A percentile compares a stretch with the other conserved stretches of the same genome.
phyloP scores from a whole-genome alignment of 2,888 invertebrate species.

The Nephrotoma appendiculata region DNA sequence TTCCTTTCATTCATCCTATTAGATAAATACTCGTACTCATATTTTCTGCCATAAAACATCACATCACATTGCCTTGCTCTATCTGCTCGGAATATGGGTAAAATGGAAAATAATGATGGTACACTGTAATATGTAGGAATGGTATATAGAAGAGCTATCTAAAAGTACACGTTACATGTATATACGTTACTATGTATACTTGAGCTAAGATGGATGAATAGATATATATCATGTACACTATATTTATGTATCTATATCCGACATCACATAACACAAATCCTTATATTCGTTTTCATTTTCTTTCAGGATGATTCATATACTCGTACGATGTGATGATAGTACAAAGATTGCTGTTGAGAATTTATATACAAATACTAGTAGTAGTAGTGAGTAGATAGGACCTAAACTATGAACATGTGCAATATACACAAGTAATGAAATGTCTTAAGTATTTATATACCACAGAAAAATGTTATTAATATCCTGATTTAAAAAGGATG shows the following conservation, averaged over 20 bases:
- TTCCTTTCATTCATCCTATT: background rate
- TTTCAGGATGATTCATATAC: background rate
- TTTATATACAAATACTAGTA: background rate
- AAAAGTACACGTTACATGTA: background rate
- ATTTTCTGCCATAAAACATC: background rate
- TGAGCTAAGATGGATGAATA: background rate
- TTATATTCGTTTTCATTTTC: background rate
- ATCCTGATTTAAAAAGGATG: too few species aligned
- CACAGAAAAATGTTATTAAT: too few species aligned
- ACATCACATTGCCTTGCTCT: background rate
- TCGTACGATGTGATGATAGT: background rate
- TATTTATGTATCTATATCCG: background rate
- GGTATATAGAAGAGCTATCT: background rate
- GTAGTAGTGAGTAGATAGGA: background rate
- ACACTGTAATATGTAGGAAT: background rate
- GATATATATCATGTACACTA: background rate
- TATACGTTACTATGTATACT: background rate
- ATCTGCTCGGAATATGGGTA: background rate
- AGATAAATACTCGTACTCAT: background rate
- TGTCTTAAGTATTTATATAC: too few species aligned
- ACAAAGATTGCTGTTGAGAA: background rate
- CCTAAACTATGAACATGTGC: background rate
- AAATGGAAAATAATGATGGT: background rate
- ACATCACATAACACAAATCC: background rate
- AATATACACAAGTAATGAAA: background rate